A percentile compares a stretch with the other conserved stretches of the same genome.
These are phyloP conservation scores for Phalera bucephala DNA, from an alignment of 2,888 invertebrate species.

Conservation along the genomic window DNA sequence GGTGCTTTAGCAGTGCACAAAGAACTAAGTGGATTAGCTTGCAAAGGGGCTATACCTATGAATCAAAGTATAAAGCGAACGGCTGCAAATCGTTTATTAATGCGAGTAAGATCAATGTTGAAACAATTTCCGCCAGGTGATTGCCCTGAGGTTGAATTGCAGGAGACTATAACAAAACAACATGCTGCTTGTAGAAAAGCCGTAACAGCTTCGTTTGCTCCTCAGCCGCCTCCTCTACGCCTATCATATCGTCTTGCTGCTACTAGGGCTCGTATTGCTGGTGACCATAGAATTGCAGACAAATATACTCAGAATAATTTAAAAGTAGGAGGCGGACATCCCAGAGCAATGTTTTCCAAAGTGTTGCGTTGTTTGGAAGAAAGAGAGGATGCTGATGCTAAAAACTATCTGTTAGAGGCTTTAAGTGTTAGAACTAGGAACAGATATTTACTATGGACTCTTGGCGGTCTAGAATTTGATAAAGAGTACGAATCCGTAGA, in stretches of 20 bases:
- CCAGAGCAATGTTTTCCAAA: conserved; percentile 55
- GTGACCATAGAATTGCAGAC: conserved; percentile 54
- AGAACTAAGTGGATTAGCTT: conserved; percentile 60
- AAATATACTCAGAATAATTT: conserved; percentile 46
- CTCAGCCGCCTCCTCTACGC: conserved; percentile 53
- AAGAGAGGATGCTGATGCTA: conserved; percentile 48
- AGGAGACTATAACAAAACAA: conserved; percentile 66
- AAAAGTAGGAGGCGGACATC: conserved; percentile 42
- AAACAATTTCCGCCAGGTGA: conserved; percentile 63
- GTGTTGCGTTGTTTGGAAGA: conserved; percentile 61
- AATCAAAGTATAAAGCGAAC: conserved; percentile 69
- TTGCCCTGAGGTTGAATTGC: conserved; percentile 57
- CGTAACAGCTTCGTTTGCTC: conserved; percentile 68
- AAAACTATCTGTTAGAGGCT: conserved; percentile 49
- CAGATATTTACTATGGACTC: conserved; percentile 65
- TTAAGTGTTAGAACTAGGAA: conserved; percentile 51
- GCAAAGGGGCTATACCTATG: conserved; percentile 57
- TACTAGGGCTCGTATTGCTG: conserved; percentile 55
- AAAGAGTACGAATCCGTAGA: conserved; percentile 40
- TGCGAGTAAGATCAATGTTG: conserved; percentile 60
- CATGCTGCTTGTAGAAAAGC: conserved; percentile 66
- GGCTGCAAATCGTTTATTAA: conserved; percentile 67
- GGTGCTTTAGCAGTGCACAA: conserved; percentile 71
- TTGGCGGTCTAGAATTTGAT: conserved; percentile 59
- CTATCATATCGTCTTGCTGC: conserved; percentile 43